Conservation (phyloP, 2,888 invertebrate species). For the Drosophila affinis region DNA sequence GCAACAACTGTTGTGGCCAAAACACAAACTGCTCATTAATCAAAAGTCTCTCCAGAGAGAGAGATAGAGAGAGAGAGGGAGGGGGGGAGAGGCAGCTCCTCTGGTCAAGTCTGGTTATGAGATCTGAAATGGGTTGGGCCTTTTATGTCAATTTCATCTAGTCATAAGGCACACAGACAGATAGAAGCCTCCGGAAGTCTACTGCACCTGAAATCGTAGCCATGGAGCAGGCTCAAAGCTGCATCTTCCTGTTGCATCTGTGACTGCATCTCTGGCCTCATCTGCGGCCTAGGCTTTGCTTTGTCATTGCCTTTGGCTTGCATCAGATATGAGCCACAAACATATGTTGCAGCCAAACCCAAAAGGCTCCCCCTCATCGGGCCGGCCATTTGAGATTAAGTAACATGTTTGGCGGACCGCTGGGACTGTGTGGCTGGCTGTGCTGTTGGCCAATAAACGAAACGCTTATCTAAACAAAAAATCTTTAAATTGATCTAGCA, state of each 20-base stretch:
- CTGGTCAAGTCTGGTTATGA: conserved; percentile 49
- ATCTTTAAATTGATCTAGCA: conserved; percentile 78
- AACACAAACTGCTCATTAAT: conserved; percentile 51
- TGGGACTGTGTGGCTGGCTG: conserved; percentile 36
- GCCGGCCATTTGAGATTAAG: conserved; percentile 75
- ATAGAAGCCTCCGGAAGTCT: conserved; percentile 47
- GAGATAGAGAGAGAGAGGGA: conserved; percentile 20
- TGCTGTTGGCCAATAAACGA: conserved; percentile 72
- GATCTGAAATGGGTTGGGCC: conserved; percentile 48
- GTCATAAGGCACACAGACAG: conserved; percentile 34
- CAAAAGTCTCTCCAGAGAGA: conserved; percentile 10
- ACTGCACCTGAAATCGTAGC: conserved; percentile 34
- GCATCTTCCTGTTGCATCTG: conserved; percentile 13
- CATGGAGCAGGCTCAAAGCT: conserved; percentile 3
- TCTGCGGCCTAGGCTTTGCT: conserved; percentile 51
- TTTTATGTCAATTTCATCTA: conserved; percentile 56
- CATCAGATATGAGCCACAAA: conserved; percentile 70
- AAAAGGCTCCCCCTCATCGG: conserved; percentile 40
- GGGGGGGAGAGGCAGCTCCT: not conserved
- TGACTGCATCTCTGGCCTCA: conserved; percentile 11
- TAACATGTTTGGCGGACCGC: conserved; percentile 63
- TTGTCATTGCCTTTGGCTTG: conserved; percentile 69
- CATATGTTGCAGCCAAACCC: conserved; percentile 73
- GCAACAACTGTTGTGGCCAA: conserved; percentile 69
- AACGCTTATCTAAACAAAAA: conserved; percentile 73